Base-by-base conservation (phyloP, 2,888 invertebrate species). In the Luperina nickerlii region DNA sequence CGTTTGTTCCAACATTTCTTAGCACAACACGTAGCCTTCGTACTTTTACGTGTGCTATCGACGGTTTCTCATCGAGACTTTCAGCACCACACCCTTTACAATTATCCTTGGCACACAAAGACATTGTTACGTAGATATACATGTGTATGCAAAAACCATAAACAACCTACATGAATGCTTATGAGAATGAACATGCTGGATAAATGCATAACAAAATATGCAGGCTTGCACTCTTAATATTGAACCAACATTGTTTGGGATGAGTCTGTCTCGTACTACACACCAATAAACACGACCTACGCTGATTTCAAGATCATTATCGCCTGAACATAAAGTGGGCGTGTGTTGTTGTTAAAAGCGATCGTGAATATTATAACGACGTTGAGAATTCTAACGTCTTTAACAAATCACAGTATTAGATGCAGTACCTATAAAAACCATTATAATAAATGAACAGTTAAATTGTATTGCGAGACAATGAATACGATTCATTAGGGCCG, bases 241-340 rank as follows among this genome's bases (percentile, higher is more conserved):
- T 86, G 81, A 85, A 86, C 85, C 79, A 87, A 88, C 82, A 89
- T 87, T 90, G 88, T 92, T 90, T 88, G 88, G 84, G 90, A 91
- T 90, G 89, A 90, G 88, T 86, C 87, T 85, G 78, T 82, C 85
- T 73, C 73, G 73, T 60, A 79, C 73, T 87, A 89, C 89, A 91
- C 92, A 93, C 91, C 92, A 94, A 95, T 95, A 95, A 95, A 95
- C 94, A 92, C 95, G 91, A 93, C 96, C 96, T 96, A 96, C 96
- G 95, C 94, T 89, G 93, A 93, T 93, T 93, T 93, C 93, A 94
- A 94, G 95, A 96, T 96, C 96, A 96, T 96, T 96, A 96, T 95
- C 94, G 93, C 85, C 90, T 92, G 90, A 91, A 93, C 90, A 88
- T 78, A 78, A 88, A 91, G 95, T 96, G 93, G 96, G 95, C 91